phyloP scores from a whole-genome alignment of 2,113 vertebrate species.

The Picathartes gymnocephalus region DNA sequence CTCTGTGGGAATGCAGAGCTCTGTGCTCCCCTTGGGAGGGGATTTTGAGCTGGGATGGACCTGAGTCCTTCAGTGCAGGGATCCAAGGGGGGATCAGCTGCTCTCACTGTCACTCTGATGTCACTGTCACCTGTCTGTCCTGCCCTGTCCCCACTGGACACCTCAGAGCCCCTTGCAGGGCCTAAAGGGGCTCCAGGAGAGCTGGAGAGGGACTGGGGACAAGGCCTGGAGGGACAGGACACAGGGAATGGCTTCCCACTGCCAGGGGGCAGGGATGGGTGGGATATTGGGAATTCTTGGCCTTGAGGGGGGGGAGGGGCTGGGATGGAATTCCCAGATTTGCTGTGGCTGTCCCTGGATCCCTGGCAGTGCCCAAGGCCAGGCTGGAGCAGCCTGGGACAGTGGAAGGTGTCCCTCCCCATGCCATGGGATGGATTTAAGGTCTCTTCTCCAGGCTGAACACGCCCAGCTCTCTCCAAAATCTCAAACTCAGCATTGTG shows the following conservation, averaged over 20 bases:
- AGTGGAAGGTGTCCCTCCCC: background rate
- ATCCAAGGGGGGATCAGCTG: background rate
- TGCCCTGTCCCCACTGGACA: background rate
- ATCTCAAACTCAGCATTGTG: background rate
- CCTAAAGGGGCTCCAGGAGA: no score
- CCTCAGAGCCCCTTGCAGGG: background rate
- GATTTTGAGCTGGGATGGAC: background rate
- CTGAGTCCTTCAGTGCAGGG: background rate
- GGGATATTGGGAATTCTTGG: background rate
- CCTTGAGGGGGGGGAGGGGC: accelerated
- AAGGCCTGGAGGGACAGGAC: no score
- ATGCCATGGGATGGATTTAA: background rate
- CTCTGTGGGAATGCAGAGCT: background rate
- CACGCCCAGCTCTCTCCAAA: background rate
- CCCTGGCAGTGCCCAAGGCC: background rate
- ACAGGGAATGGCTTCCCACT: background rate
- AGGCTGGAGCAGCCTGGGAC: background rate
- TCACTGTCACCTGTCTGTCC: background rate
- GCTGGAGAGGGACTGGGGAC: no score
- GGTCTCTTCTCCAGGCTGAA: background rate
- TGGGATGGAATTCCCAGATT: accelerated
- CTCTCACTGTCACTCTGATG: background rate
- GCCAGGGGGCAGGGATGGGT: no score
- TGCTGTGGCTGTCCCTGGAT: background rate
- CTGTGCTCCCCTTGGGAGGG: background rate